Conservation (phyloP, 2,113 vertebrate genomes). For the Cyprinodon tularosa region DNA sequence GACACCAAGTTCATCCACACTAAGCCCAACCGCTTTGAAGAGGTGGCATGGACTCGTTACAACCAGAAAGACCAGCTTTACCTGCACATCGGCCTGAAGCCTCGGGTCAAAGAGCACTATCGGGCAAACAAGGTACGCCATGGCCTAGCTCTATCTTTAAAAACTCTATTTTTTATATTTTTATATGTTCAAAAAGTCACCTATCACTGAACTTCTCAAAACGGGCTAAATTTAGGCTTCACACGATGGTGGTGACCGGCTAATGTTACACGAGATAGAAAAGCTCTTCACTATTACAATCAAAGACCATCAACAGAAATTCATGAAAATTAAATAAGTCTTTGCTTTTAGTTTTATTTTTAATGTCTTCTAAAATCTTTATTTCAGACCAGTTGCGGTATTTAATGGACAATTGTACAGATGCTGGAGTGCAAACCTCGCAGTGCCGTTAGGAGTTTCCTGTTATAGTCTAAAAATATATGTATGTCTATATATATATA, state of each 20-base stretch:
- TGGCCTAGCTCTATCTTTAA: not conserved
- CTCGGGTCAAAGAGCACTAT: slow-evolving; percentile 97
- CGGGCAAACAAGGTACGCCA: slow-evolving; percentile 89
- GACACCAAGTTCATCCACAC: slow-evolving; percentile 99
- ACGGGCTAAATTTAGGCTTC: not conserved
- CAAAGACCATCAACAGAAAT: not conserved
- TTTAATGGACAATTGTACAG: not conserved
- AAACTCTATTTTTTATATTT: not conserved
- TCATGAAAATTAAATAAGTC: not conserved
- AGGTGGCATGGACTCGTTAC: slow-evolving; percentile 98
- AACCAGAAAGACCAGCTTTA: slow-evolving; percentile 99
- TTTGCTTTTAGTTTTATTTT: not conserved
- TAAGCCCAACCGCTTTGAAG: slow-evolving; percentile 98
- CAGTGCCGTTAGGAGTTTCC: not conserved
- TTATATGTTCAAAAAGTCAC: not conserved
- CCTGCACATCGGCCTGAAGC: slow-evolving; percentile 97
- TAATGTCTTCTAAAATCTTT: not conserved
- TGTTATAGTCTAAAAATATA: not conserved
- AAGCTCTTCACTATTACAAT: not conserved
- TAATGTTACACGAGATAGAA: not conserved
- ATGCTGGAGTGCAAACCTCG: not conserved
- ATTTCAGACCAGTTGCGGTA: not conserved
- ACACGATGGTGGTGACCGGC: not conserved
- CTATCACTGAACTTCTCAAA: not conserved
- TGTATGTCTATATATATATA: not conserved